phyloP scores from a whole-genome alignment of 2,888 invertebrate genomes.

The Trypoxylon attenuatum region DNA sequence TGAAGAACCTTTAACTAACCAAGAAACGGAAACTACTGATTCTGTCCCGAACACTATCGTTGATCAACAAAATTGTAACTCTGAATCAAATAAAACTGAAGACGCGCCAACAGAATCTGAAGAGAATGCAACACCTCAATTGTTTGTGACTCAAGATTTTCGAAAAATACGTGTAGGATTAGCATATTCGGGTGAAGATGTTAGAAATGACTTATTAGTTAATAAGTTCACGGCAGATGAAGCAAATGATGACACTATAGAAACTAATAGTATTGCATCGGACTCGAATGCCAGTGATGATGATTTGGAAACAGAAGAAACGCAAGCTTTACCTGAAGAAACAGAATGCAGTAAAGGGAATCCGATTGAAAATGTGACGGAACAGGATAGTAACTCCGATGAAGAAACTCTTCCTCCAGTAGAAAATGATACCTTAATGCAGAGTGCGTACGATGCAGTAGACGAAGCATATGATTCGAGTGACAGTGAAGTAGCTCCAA shows the following conservation, averaged over 20 bases:
- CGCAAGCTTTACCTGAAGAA: not conserved
- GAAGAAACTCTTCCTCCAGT: conserved; percentile 53
- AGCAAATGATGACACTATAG: conserved; percentile 8
- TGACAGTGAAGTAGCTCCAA: conserved; percentile 77
- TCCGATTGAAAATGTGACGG: conserved; percentile 51
- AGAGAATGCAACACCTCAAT: conserved; percentile 2
- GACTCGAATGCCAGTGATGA: conserved; percentile 6
- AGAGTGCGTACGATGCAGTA: conserved; percentile 66
- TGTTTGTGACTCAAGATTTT: conserved; percentile 77
- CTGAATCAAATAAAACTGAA: conserved; percentile 11
- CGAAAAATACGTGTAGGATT: conserved; percentile 86
- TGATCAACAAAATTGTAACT: conserved; percentile 5
- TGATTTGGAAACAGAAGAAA: not conserved
- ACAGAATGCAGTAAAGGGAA: conserved; percentile 31
- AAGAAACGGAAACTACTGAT: conserved; percentile 66
- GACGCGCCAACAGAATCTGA: not conserved
- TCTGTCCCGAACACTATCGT: conserved; percentile 39
- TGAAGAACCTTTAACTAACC: conserved; percentile 80
- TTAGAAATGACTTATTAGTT: conserved; percentile 62
- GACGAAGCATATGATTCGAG: conserved; percentile 73
- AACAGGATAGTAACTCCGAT: conserved; percentile 6
- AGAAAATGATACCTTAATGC: conserved; percentile 72
- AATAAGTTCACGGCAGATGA: conserved; percentile 9
- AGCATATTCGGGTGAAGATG: conserved; percentile 80
- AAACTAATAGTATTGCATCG: conserved; percentile 9